Evolutionary conservation across 2,113 vertebrate genomes (phyloP), one percentile per base, ranked within the genome.

Genomic region (Ivindomyrus marchei): DNA sequence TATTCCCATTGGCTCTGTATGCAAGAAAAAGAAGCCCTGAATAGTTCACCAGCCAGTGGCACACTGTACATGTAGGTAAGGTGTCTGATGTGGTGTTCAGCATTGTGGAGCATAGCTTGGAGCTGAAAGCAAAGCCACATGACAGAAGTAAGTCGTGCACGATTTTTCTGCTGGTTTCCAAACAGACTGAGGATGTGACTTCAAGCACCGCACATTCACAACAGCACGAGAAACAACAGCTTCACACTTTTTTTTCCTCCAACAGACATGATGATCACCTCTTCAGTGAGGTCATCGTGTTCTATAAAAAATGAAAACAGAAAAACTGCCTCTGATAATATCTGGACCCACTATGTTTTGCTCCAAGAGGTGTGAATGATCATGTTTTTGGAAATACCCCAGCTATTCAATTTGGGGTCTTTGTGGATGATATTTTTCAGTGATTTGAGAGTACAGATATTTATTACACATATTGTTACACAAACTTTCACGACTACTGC

Each of bases 81-180:
- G 6, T 49, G 27, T 89, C 45, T 77, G 66, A 89, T 89, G 66
- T 89, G 66, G 88, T 17, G 11, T n/a, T n/a, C 46, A 86, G 84
- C 13, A 49, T 49, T 86, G 77, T 83, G 42, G 42, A 83, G 77
- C 17, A 21, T 24, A 83, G 13, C 17, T 19, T 21, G 11, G 19
- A 49, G 39, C 84, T 17, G 13, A 50, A 36, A 52, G 62, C 56
- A 24, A 24, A 74, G 66, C 66, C 62, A 89, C 66, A 77, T 36
- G 13, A 47, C 36, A 88, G 58, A 88, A 36, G 36, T 31, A 58
- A 56, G 31, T 39, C 13, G 52, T 50, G n/a, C 47, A 31, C 0
- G n/a, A n/a, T 46, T 15, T 36, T 10, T 27, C 47, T 50, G 45
- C 85, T 27, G n/a, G 24, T 27, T 52, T 86, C n/a, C 45, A 45